A percentile compares a stretch with the other conserved stretches of the same genome.
Conservation (phyloP, 2,113 vertebrate species). For the Hepsetus odoe region DNA sequence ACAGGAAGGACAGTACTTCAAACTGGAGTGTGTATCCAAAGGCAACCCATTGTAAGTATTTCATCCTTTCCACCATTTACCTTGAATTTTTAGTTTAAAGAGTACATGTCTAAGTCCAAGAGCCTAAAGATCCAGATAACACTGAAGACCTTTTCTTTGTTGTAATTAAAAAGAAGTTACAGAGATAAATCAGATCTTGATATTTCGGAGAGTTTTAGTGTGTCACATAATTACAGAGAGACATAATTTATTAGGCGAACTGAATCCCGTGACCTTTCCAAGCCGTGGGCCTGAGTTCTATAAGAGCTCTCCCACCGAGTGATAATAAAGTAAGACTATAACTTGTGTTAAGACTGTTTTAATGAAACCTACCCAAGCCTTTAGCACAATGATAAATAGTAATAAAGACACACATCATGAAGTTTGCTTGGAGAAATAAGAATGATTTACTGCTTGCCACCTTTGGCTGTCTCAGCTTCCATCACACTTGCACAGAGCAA, state of each 20-base stretch:
- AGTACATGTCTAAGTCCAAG: constrained; percentile 16
- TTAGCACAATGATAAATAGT: constrained; percentile 11
- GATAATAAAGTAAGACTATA: constrained; percentile 40
- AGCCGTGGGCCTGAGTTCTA: constrained; percentile 40
- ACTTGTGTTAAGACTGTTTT: constrained; percentile 10
- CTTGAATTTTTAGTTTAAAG: constrained; percentile 10
- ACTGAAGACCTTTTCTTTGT: constrained; percentile 7
- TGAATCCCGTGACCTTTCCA: constrained; percentile 53
- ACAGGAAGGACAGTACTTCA: constrained; percentile 95
- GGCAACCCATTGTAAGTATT: constrained; percentile 95
- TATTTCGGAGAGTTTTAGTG: constrained; percentile 51
- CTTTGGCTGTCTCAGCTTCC: no score
- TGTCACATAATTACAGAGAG: constrained; percentile 39
- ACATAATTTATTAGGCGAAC: constrained; percentile 42
- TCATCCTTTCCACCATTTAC: constrained; percentile 7
- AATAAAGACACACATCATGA: neutral
- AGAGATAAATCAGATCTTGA: constrained; percentile 49
- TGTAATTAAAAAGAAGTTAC: constrained; percentile 26
- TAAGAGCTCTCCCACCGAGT: constrained; percentile 39
- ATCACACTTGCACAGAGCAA: no score
- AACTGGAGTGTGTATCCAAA: constrained; percentile 95
- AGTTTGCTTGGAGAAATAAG: neutral
- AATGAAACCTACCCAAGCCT: constrained; percentile 13
- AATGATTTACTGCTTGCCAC: neutral
- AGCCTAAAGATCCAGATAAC: constrained; percentile 11